phyloP scores from a whole-genome alignment of 2,888 invertebrate species.

The Heteromyza rotundicornis region DNA sequence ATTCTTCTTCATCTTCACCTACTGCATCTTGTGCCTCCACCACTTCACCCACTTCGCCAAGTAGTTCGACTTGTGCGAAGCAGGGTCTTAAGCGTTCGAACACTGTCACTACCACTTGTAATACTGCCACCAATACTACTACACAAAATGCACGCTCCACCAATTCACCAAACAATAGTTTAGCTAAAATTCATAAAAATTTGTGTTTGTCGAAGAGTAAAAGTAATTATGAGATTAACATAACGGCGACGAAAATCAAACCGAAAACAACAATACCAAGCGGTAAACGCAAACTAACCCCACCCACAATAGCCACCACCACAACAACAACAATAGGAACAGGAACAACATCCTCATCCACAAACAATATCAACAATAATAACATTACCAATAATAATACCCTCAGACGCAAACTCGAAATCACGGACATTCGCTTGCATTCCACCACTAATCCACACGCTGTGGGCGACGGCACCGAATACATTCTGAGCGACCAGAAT shows the following conservation, averaged over 20 bases:
- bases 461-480: constrained; percentile 62
- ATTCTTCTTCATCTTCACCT: constrained; percentile 36
- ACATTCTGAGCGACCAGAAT: constrained; percentile 55
- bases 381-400: constrained; percentile 33
- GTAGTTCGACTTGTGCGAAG: background rate
- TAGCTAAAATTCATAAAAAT: constrained; percentile 22
- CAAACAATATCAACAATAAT: constrained; percentile 19
- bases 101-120: constrained; percentile 25
- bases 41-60: constrained; percentile 32
- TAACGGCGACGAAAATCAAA: constrained; percentile 17
- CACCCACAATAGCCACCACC: constrained; percentile 25
- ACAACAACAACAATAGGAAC: no score
- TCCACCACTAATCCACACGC: constrained; percentile 68
- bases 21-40: constrained; percentile 33
- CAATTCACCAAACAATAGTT: constrained; percentile 11
- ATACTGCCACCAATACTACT: constrained; percentile 38
- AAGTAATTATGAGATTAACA: constrained; percentile 42
- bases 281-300: constrained; percentile 13
- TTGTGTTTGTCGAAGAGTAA: constrained; percentile 40
- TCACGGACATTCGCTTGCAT: constrained; percentile 65
- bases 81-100: constrained; percentile 8
- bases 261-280: constrained; percentile 18
- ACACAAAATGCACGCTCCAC: constrained; percentile 41
- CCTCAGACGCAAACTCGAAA: constrained; percentile 61
- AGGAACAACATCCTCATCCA: constrained; percentile 29